A percentile compares a stretch with the other conserved stretches of the same genome.
phyloP scores from a whole-genome alignment of 2,113 vertebrate genomes.

The Himantopus leucocephalus region DNA sequence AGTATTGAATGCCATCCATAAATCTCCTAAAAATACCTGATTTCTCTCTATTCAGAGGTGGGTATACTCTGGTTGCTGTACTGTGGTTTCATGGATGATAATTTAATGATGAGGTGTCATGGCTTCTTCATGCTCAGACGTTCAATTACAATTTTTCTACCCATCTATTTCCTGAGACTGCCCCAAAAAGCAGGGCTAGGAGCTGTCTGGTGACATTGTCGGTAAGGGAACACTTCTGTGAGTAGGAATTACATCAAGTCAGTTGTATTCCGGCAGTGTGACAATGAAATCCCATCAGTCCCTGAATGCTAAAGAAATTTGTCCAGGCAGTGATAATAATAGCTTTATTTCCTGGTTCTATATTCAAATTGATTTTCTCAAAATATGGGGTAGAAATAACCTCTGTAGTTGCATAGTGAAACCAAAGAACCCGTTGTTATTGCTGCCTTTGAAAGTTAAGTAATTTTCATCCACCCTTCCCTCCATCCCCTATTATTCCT shows the following conservation, averaged over 20 bases:
- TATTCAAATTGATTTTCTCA: background rate
- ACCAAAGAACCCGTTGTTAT: background rate
- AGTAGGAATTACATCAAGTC: background rate
- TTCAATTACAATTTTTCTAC: background rate
- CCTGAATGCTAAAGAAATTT: slow-evolving; percentile 1
- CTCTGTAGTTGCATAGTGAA: background rate
- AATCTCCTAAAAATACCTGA: background rate
- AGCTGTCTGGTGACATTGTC: background rate
- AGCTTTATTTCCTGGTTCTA: background rate
- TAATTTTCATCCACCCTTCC: background rate
- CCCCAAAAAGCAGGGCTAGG: background rate
- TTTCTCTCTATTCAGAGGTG: background rate
- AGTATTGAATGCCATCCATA: background rate
- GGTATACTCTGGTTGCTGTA: background rate
- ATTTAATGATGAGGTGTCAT: background rate
- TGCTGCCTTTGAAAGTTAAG: background rate
- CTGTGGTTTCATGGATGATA: background rate
- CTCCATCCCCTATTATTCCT: background rate
- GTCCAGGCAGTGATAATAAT: background rate
- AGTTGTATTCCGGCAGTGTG: background rate
- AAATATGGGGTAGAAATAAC: background rate
- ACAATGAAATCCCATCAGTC: background rate
- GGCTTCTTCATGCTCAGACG: background rate
- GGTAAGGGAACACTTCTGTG: background rate
- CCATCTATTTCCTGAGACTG: background rate